Percentiles rank a stretch among this genome's conserved stretches.
Conservation (phyloP, 2,113 vertebrate genomes). For the Pseudorhombus dupliciocellatus region DNA sequence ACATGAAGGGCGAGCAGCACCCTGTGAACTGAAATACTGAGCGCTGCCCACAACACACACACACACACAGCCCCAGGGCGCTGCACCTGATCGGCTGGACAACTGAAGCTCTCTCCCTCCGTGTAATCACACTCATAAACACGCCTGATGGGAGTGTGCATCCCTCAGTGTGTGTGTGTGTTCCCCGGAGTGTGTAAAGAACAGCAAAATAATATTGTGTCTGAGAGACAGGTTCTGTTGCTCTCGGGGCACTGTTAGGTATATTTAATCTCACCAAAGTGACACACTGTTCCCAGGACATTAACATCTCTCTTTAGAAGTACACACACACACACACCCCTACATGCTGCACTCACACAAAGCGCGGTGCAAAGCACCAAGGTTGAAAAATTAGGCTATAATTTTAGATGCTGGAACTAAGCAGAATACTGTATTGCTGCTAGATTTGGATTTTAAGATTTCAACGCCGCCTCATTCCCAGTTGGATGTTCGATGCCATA, state of each 20-base stretch:
- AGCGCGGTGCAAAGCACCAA: not conserved
- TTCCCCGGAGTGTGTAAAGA: conserved; percentile 65
- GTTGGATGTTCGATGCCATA: no score
- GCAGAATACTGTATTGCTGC: no score
- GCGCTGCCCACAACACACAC: conserved; percentile 7
- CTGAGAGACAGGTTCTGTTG: conserved; percentile 54
- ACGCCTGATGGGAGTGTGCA: conserved; percentile 57
- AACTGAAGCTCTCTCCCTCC: conserved; percentile 52
- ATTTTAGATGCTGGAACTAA: not conserved
- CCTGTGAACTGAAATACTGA: conserved; percentile 13
- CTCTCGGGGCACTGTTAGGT: conserved; percentile 66
- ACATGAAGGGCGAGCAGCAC: not conserved
- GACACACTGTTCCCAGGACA: conserved; percentile 62
- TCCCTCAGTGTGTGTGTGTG: conserved; percentile 20
- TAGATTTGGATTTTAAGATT: no score
- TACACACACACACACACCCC: conserved; percentile 4
- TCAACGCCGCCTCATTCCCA: no score
- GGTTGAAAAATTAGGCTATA: not conserved
- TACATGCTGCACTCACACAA: not conserved
- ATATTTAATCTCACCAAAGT: conserved; percentile 77
- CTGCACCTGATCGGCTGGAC: conserved; percentile 55
- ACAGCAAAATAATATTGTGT: conserved; percentile 80
- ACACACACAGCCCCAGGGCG: conserved; percentile 9
- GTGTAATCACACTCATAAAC: conserved; percentile 67
- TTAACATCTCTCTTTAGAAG: conserved; percentile 27